phyloP scores from a whole-genome alignment of 1,140 invertebrate species.

The Ips nitidus region DNA sequence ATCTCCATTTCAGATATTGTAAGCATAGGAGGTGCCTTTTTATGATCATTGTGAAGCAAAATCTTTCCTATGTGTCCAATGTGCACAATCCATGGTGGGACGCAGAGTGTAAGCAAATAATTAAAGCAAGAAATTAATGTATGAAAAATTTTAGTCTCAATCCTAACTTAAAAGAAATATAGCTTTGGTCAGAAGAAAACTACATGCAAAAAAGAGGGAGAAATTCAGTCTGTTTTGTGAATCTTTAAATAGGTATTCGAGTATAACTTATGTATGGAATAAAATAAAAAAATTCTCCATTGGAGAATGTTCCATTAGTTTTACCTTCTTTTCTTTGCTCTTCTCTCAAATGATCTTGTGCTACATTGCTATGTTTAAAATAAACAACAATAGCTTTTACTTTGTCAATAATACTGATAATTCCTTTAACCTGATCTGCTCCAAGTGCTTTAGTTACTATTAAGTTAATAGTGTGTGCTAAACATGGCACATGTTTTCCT shows the following conservation, averaged over 20 bases:
- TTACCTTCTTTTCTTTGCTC: slow-evolving; percentile 13
- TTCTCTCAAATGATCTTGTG: slow-evolving; percentile 13
- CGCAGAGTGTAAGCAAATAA: no score
- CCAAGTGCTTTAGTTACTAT: slow-evolving; percentile 12
- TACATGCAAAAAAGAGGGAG: no score
- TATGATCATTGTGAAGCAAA: slow-evolving; percentile 6
- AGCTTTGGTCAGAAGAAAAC: no score
- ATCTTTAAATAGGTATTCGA: no score
- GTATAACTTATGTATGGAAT: no score
- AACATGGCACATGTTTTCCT: slow-evolving; percentile 9
- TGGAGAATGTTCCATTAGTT: slow-evolving; percentile 9
- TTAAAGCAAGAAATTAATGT: no score
- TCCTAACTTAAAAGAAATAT: no score
- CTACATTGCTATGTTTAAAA: slow-evolving; percentile 16
- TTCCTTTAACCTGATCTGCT: not conserved
- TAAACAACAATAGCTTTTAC: slow-evolving; percentile 12
- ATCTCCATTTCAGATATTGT: slow-evolving; percentile 6
- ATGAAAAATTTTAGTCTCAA: no score
- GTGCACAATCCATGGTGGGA: no score
- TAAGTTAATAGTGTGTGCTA: slow-evolving; percentile 15
- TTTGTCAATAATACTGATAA: slow-evolving; percentile 12
- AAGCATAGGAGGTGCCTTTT: slow-evolving; percentile 18
- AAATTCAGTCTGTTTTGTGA: no score
- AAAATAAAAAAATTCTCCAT: not conserved
- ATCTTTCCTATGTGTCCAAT: no score